phyloP scores from a whole-genome alignment of 2,888 invertebrate genomes.

The Mermis nigrescens region DNA sequence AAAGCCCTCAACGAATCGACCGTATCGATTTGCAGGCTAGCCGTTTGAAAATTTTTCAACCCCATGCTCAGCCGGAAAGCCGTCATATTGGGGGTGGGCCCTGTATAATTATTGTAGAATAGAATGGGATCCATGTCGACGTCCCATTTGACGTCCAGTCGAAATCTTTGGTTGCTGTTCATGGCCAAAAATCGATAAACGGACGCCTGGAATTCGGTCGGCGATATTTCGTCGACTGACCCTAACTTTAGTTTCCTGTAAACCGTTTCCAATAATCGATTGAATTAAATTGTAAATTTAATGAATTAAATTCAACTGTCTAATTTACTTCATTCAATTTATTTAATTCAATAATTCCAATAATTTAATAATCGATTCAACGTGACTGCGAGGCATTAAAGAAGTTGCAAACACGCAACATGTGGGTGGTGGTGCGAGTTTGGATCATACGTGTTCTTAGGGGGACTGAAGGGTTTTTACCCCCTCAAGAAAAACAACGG shows the following conservation, averaged over 20 bases:
- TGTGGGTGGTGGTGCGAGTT: too few relatives aligned
- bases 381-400: too few relatives aligned
- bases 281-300: too few relatives aligned
- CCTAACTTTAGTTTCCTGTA: neutral
- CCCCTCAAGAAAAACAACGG: too few relatives aligned
- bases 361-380: too few relatives aligned
- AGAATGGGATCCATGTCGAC: neutral
- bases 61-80: constrained; percentile 25
- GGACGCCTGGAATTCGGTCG: constrained; percentile 15
- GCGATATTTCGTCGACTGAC: neutral
- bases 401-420: too few relatives aligned
- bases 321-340: too few relatives aligned
- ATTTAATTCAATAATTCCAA: too few relatives aligned
- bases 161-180: constrained; percentile 12
- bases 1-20: constrained; percentile 23
- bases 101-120: constrained; percentile 13
- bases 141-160: constrained; percentile 3
- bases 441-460: too few relatives aligned
- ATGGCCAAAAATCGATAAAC: neutral
- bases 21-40: constrained; percentile 26
- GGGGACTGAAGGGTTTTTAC: too few relatives aligned
- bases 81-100: neutral
- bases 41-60: constrained; percentile 21
- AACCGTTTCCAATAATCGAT: too few relatives aligned
- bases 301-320: too few relatives aligned